Evolutionary conservation across 2,113 vertebrate species (phyloP).

Genomic region (Corynorhinus townsendii): DNA sequence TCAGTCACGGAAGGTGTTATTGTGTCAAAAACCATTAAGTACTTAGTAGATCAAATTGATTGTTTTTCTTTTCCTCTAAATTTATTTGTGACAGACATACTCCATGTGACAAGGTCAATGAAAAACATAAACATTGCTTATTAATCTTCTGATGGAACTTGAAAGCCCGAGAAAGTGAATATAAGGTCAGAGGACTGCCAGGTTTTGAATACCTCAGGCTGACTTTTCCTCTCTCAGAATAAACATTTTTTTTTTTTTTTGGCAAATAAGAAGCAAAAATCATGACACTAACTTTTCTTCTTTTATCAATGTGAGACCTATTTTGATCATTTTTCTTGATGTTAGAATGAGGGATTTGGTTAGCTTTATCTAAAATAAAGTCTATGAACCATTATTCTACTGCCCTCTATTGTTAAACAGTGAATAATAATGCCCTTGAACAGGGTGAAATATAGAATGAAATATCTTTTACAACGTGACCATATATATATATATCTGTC

Average conservation of each 20-base stretch:
- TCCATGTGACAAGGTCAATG: background rate
- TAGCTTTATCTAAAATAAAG: conserved; percentile 37
- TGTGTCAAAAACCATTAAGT: background rate
- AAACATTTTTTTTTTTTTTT: conserved; percentile 3
- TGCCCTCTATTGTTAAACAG: conserved; percentile 64
- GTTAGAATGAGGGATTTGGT: conserved; percentile 25
- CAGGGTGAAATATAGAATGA: background rate
- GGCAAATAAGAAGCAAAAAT: conserved; percentile 31
- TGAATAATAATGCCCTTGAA: conserved; percentile 33
- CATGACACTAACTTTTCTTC: background rate
- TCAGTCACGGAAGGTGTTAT: background rate
- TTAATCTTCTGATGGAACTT: background rate
- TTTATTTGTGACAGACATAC: background rate
- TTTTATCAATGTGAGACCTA: background rate
- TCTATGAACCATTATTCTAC: conserved; percentile 58
- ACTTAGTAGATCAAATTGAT: background rate
- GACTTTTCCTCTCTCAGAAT: background rate
- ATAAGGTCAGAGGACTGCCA: background rate
- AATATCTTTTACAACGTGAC: background rate
- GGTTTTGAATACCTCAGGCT: background rate
- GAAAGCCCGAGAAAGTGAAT: background rate
- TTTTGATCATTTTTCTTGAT: background rate
- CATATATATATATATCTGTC: background rate
- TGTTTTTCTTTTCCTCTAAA: background rate
- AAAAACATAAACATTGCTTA: background rate